Evolutionary conservation across 2,888 invertebrate species (phyloP).

Genomic region (Lasioglossum zephyrum): DNA sequence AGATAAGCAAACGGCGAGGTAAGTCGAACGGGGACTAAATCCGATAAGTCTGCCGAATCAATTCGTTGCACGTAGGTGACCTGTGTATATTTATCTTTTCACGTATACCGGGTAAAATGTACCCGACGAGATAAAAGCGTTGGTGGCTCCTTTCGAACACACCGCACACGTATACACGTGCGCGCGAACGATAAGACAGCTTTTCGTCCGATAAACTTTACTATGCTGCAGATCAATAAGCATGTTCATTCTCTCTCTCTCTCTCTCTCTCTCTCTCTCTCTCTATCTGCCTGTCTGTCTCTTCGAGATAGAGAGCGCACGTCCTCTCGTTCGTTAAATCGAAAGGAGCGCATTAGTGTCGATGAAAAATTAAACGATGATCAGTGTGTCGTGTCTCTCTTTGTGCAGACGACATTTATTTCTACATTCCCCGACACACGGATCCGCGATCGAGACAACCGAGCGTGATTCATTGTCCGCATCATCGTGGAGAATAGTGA

Average conservation of each 20-base stretch:
- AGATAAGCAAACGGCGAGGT: constrained; percentile 52
- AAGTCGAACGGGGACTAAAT: constrained; percentile 54
- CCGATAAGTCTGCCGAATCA: constrained; percentile 64
- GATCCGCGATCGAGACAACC: background rate
- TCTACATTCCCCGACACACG: background rate
- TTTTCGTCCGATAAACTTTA: constrained; percentile 40
- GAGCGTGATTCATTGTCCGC: constrained; percentile 8
- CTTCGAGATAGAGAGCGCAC: background rate
- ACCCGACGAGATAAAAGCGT: constrained; percentile 45
- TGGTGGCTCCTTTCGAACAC: constrained; percentile 37
- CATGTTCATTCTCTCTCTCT: background rate
- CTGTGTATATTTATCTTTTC: constrained; percentile 67
- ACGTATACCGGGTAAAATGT: constrained; percentile 47
- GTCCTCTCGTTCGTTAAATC: background rate
- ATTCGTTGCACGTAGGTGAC: constrained; percentile 61
- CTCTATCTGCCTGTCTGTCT: background rate
- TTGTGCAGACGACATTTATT: background rate
- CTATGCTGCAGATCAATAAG: constrained; percentile 37
- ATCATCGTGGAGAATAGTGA: background rate
- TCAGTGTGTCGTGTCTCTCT: background rate
- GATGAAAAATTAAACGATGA: constrained; percentile 36
- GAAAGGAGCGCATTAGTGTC: constrained; percentile 18
- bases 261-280: background rate
- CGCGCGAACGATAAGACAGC: constrained; percentile 57
- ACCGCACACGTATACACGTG: constrained; percentile 6